Evolutionary conservation across 2,888 invertebrate species (phyloP), one percentile per base, ranked within the genome.

Genomic region (Geotrupes spiniger): DNA sequence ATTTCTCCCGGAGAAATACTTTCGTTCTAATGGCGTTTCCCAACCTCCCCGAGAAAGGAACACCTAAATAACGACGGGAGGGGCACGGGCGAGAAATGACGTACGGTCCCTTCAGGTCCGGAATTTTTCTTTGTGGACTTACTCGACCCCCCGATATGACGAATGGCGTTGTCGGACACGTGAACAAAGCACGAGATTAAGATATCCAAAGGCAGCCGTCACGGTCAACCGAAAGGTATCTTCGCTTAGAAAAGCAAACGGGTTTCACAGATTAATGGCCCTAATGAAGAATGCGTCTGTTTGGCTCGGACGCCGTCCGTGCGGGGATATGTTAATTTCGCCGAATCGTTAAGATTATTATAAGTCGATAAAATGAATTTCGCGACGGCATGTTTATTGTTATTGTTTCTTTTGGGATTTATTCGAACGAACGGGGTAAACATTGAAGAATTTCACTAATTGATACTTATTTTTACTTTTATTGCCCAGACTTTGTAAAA

Each of bases 81-180:
- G 48, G 46, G 42, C 37, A 38, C 15, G 29, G 38, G 37, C 15
- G 29, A 41, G 37, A 55, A 47, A 54, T 58, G 58, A 60, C 58
- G 56, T 46, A 60, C 54, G 60, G 21, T 76, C 76, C 76, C 76
- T 77, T 77, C 73, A 72, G 74, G 72, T 74, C 73, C 71, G 72
- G 74, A 72, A 73, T 73, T 73, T 69, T 70, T 68, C 63, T 64
- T 54, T 46, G n/a, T 31, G 38, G 25, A 27, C 62, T 63, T 63
- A 60, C 59, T 62, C 63, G 57, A 58, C 54, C 55, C 52, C 52
- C 54, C 62, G 47, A 52, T 55, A 58, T 59, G 61, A 56, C 56
- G 55, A 47, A 59, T 53, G 58, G 44, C 42, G 51, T 52, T 42
- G 57, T 52, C 56, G 46, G 62, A 60, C 60, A 58, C 61, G 39